Percentiles rank a stretch among this genome's conserved stretches.
phyloP scores from a whole-genome alignment of 2,888 invertebrate genomes.

The Scelioninae gen. 1 region DNA sequence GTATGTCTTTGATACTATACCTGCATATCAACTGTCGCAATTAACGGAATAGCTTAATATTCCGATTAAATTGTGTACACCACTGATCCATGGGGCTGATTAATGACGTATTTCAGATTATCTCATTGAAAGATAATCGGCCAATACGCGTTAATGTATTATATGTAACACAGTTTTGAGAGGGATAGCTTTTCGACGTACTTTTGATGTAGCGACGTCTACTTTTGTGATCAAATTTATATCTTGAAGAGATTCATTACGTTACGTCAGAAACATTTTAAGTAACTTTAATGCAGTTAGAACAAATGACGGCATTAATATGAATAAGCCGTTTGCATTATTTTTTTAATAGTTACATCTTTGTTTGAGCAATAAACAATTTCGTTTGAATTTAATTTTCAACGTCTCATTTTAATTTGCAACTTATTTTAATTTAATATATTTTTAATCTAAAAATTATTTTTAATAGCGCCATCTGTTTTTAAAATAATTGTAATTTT shows the following conservation, averaged over 20 bases:
- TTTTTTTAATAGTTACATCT: too few species aligned
- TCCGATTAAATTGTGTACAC: slow-evolving; percentile 68
- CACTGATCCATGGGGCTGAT: slow-evolving; percentile 59
- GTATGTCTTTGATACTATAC: slow-evolving; percentile 54
- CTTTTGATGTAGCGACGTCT: slow-evolving; percentile 35
- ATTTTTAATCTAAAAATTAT: too few species aligned
- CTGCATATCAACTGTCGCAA: slow-evolving; percentile 71
- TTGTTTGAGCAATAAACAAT: too few species aligned
- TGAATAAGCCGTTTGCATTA: background rate
- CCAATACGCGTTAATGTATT: slow-evolving; percentile 46
- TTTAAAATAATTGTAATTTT: too few species aligned
- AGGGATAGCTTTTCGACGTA: slow-evolving; percentile 15
- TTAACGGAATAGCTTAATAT: slow-evolving; percentile 72
- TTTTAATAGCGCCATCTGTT: too few species aligned
- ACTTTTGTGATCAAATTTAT: slow-evolving; percentile 28
- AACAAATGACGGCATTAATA: background rate
- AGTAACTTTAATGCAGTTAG: background rate
- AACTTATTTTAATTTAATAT: too few species aligned
- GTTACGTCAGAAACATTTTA: background rate
- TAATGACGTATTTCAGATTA: slow-evolving; percentile 66
- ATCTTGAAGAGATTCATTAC: slow-evolving; percentile 11
- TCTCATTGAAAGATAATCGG: slow-evolving; percentile 67
- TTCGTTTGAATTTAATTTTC: too few species aligned
- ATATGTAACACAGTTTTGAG: slow-evolving; percentile 26
- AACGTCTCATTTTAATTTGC: too few species aligned